These are phyloP conservation scores for Nomada hirtipes DNA, from an alignment of 2,888 invertebrate species.

Conservation along the genomic window DNA sequence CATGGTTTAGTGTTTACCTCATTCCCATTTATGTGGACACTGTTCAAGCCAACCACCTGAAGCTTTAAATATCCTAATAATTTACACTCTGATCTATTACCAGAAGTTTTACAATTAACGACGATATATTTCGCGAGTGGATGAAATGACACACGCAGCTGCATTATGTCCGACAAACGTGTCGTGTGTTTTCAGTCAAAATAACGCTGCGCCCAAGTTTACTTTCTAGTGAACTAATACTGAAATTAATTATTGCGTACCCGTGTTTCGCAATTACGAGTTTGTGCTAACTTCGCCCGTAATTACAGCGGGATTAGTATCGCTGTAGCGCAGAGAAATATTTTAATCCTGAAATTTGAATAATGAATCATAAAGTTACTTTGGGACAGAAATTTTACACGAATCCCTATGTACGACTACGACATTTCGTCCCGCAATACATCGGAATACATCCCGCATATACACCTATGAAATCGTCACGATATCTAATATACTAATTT, in stretches of 20 bases:
- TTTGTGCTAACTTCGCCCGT: conserved; percentile 4
- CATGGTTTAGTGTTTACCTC: too few relatives aligned
- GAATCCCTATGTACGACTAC: background rate
- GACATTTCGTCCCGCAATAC: too few relatives aligned
- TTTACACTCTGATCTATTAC: background rate
- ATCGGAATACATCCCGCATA: too few relatives aligned
- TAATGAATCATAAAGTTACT: background rate
- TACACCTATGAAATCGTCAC: background rate
- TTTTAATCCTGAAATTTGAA: conserved; percentile 15
- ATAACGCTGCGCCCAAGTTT: background rate
- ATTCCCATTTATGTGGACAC: background rate
- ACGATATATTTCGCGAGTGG: too few relatives aligned
- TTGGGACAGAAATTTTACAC: background rate
- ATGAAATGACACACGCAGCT: background rate
- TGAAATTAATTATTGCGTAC: conserved; percentile 9
- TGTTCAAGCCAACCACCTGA: background rate
- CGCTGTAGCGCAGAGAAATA: background rate
- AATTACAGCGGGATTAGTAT: conserved; percentile 21
- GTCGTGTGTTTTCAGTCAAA: background rate
- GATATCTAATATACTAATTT: background rate
- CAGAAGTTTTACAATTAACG: background rate
- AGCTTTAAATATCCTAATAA: background rate
- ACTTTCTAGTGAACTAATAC: background rate
- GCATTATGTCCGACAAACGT: background rate
- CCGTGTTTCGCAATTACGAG: conserved; percentile 18